These are phyloP conservation scores for Pelmatolapia mariae DNA, from an alignment of 2,113 vertebrate genomes.

Conservation along the genomic window DNA sequence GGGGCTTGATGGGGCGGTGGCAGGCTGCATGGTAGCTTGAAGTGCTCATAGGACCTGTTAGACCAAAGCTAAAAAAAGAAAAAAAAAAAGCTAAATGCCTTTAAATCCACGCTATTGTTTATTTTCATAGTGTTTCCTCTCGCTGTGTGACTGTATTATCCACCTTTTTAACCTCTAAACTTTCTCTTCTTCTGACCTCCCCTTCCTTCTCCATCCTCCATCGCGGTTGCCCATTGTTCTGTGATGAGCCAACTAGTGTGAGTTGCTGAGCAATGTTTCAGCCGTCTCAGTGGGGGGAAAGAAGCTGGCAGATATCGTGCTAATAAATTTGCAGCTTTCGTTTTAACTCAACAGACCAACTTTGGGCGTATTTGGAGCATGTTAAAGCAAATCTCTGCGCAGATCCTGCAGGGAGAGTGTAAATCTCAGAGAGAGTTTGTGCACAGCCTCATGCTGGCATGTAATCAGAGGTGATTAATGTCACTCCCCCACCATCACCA, in stretches of 20 bases:
- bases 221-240: constrained; percentile 70
- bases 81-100: neutral
- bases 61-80: neutral
- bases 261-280: constrained; percentile 22
- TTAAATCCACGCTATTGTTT: neutral
- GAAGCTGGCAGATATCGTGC: neutral
- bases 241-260: constrained; percentile 25
- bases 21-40: constrained; percentile 14
- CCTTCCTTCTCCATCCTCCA: constrained; percentile 39
- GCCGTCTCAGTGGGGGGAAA: neutral
- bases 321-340: constrained; percentile 2
- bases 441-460: neutral
- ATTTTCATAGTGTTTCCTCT: neutral
- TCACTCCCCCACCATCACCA: neutral
- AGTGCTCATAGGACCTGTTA: neutral
- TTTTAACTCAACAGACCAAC: neutral
- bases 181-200: neutral
- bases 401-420: neutral
- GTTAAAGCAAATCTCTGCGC: neutral
- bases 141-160: neutral
- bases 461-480: constrained; percentile 56
- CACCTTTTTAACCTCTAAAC: constrained; percentile 5
- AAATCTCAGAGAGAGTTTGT: neutral
- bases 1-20: constrained; percentile 63
- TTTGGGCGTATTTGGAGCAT: neutral